Base-by-base conservation (phyloP, 2,888 invertebrate genomes). In the Polyommatus icarus region DNA sequence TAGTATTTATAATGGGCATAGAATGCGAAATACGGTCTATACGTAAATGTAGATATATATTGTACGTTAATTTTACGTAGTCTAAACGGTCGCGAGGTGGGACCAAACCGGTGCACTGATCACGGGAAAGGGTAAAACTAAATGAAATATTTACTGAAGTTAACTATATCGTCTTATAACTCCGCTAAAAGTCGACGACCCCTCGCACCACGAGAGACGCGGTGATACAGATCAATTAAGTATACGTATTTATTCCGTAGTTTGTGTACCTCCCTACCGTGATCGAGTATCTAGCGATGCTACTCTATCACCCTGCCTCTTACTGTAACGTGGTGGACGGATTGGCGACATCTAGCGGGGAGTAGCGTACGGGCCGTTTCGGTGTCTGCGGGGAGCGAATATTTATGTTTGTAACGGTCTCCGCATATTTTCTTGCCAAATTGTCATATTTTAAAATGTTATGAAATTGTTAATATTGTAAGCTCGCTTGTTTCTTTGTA, bases 21-120 rank as follows among this genome's bases (percentile, higher is more conserved):
- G 87, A 86, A 91, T 92, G 92, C 90, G 82, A 86, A 84, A 89
- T 90, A 89, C 88, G 87, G 86, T 86, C 84, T 88, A 89, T 91
- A 91, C 89, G 87, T 90, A 89, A 90, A 89, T 87, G 88, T 87
- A 88, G 80, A 82, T 86, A 82, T 86, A 84, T 85, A 84, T 84
- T 85, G 85, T 85, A 83, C 82, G 83, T 83, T 83, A 82, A 81
- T 82, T 83, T 84, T 83, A 79, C 79, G 83, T 82, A 82, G 84
- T 84, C 83, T 82, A 81, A 79, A 81, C 77, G 83, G 82, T 81
- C 82, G 81, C 76, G 82, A 82, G 84, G 82, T 83, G 93, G 93
- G 93, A 92, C 93, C 93, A 94, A 92, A 92, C 93, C 92, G 93
- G 93, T 92, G 91, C 92, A 91, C 89, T 86, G 87, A 87, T 83